Conservation (phyloP, 2,113 vertebrate species). For the Panthera tigris region DNA sequence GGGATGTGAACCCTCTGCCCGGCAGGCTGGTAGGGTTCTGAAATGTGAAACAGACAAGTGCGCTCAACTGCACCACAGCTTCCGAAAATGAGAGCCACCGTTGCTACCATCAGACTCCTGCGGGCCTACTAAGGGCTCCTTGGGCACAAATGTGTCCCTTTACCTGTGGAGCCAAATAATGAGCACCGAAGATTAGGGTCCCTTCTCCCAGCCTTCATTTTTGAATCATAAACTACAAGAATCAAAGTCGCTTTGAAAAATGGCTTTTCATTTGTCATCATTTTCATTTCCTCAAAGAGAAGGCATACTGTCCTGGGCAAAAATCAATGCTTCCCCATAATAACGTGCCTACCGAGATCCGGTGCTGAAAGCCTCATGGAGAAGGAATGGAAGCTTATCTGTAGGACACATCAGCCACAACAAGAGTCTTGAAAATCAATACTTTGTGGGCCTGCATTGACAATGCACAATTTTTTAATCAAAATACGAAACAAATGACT, state of each 20-base stretch:
- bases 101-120: not conserved
- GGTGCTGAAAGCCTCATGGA: not conserved
- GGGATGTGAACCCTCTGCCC: not conserved
- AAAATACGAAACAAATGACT: slow-evolving; percentile 47
- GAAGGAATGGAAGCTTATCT: slow-evolving; percentile 33
- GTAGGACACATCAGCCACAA: not conserved
- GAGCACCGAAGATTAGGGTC: not conserved
- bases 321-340: slow-evolving; percentile 56
- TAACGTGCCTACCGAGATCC: slow-evolving; percentile 28
- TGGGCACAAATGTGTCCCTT: not conserved
- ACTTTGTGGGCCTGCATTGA: not conserved
- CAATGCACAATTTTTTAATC: slow-evolving; percentile 39
- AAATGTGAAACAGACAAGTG: not conserved
- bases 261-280: slow-evolving; percentile 64
- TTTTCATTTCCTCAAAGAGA: slow-evolving; percentile 73
- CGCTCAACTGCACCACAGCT: accelerated
- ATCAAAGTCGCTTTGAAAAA: slow-evolving; percentile 73
- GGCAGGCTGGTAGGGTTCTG: not conserved
- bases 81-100: accelerated
- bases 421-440: slow-evolving; percentile 42
- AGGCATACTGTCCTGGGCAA: slow-evolving; percentile 47
- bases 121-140: not conserved
- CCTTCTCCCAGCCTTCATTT: not conserved
- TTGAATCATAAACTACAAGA: slow-evolving; percentile 25
- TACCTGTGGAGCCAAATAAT: not conserved